Conservation (phyloP, 1,140 invertebrate species). For the Brachionus asplanchnoidis region DNA sequence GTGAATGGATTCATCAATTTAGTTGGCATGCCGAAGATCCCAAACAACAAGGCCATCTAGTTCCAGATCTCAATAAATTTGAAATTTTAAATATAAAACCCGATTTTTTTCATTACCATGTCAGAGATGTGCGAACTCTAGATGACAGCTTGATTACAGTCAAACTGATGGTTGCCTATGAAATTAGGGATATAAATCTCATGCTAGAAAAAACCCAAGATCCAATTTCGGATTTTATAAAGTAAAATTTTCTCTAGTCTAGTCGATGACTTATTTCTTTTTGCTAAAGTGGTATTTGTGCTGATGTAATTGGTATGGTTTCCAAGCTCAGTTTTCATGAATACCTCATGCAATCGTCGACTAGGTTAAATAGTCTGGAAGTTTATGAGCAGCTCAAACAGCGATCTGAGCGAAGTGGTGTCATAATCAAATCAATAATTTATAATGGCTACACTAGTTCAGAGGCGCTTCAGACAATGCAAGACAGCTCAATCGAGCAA, state of each 20-base stretch:
- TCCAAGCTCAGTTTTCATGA: constrained; percentile 50
- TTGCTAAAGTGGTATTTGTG: constrained; percentile 52
- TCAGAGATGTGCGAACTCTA: constrained; percentile 51
- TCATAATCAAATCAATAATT: constrained; percentile 49
- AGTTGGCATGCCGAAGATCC: constrained; percentile 53
- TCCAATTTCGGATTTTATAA: constrained; percentile 55
- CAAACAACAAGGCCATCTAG: constrained; percentile 48
- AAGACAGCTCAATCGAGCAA: constrained; percentile 50
- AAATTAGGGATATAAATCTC: constrained; percentile 50
- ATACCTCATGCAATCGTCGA: constrained; percentile 47
- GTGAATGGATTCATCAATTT: constrained; percentile 53
- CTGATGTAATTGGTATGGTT: constrained; percentile 53
- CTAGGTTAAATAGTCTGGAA: constrained; percentile 46
- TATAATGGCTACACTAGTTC: constrained; percentile 50
- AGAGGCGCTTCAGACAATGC: constrained; percentile 49
- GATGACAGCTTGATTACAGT: constrained; percentile 56
- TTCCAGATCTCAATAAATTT: constrained; percentile 48
- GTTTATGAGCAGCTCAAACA: constrained; percentile 48
- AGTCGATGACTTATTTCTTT: background rate
- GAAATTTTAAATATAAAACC: constrained; percentile 50
- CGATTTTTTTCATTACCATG: constrained; percentile 56
- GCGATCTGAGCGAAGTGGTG: constrained; percentile 47
- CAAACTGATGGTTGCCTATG: constrained; percentile 54
- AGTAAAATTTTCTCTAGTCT: constrained; percentile 46
- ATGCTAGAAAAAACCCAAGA: constrained; percentile 55